Conservation (phyloP, 1,140 invertebrate species). For the Marisa cornuarietis region DNA sequence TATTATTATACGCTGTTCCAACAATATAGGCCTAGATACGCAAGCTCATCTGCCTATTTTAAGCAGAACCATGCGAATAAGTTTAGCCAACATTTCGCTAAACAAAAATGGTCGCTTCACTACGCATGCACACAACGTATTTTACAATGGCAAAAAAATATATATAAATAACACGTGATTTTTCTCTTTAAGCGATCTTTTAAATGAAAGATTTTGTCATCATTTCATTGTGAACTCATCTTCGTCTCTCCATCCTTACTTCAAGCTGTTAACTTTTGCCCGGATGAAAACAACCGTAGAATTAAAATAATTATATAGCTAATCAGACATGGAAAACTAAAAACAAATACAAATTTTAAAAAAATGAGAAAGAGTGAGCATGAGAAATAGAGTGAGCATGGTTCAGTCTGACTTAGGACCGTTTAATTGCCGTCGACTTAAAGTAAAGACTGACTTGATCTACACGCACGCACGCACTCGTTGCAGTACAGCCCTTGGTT, state of each 20-base stretch:
- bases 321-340: not conserved
- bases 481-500: too few relatives aligned
- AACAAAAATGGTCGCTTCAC: not conserved
- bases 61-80: not conserved
- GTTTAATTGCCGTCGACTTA: too few relatives aligned
- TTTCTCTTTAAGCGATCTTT: too few relatives aligned
- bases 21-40: constrained; percentile 1
- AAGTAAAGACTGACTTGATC: too few relatives aligned
- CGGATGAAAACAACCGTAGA: not conserved
- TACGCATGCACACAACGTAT: not conserved
- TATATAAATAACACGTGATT: too few relatives aligned
- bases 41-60: not conserved
- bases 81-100: not conserved
- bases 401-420: too few relatives aligned
- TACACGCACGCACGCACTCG: too few relatives aligned
- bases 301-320: not conserved
- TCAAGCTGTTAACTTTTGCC: not conserved
- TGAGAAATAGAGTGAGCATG: too few relatives aligned
- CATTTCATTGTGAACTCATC: not conserved
- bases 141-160: too few relatives aligned
- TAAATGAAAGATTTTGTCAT: too few relatives aligned
- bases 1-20: too few relatives aligned
- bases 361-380: not conserved
- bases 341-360: not conserved
- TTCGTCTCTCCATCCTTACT: not conserved